Base-by-base conservation (phyloP, 2,888 invertebrate genomes). In the Rhabditoides inermis region DNA sequence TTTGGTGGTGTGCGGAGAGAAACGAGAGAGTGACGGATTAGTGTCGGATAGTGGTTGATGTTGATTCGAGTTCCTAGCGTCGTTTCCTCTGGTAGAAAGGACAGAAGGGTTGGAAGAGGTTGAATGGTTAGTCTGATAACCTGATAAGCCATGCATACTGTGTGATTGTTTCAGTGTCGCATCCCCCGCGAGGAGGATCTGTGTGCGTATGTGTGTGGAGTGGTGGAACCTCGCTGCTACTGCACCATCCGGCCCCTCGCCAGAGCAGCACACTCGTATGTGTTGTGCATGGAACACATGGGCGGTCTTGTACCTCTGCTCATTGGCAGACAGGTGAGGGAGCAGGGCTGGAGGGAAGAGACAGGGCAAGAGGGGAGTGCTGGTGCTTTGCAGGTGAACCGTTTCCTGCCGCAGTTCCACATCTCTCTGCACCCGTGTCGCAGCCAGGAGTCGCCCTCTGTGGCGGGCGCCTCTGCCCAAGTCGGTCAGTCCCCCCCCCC, bases 341-440 rank as follows among this genome's bases (percentile, higher is more conserved):
- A n/a, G n/a, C n/a, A n/a, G n/a, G n/a, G n/a, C n/a, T n/a, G n/a
- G n/a, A n/a, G n/a, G n/a, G n/a, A n/a, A n/a, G n/a, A 87, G 91
- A 70, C n/a, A n/a, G n/a, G n/a, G n/a, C n/a, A n/a, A n/a, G n/a
- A n/a, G n/a, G n/a, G n/a, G n/a, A n/a, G n/a, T n/a, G n/a, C n/a
- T 23, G 18, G 12, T 27, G 15, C 42, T 41, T 22, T 20, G 4
- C 81, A 94, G 57, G 91, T 90, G 56, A 92, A 92, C 78, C 94
- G 94, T 81, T 88, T 98, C 63, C 83, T 92, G 51, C 95, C 95
- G 0, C 95, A 95, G 79, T 98, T 98, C 79, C 90, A 95, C 53
- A 94, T 98, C 18, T 60, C 66, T 15, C 45, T 76, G 25, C 63
- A 67, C 27, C 65, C 69, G 4, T 53, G 56, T 28, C 26, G 48